Percentiles rank a stretch among this genome's conserved stretches.
These are phyloP conservation scores for Dendrolimus kikuchii DNA, from an alignment of 1,140 invertebrate genomes.

Conservation along the genomic window DNA sequence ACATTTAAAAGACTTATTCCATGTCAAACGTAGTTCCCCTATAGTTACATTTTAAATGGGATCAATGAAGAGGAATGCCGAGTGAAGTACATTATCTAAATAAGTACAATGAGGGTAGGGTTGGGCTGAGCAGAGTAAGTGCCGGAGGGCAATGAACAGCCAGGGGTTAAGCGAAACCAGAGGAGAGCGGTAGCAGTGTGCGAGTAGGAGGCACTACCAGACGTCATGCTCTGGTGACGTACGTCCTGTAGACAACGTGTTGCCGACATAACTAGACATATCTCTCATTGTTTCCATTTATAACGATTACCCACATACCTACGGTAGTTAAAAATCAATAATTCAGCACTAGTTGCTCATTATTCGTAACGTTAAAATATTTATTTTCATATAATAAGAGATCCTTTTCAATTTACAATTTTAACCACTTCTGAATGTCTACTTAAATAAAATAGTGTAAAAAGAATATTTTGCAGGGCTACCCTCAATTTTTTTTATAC, in stretches of 20 bases:
- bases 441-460: too few species aligned
- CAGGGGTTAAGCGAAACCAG: slow-evolving; percentile 20
- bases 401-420: too few species aligned
- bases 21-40: neutral
- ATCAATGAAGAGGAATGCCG: slow-evolving; percentile 9
- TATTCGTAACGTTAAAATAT: too few species aligned
- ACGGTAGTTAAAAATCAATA: neutral
- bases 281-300: slow-evolving; percentile 32
- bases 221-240: slow-evolving; percentile 51
- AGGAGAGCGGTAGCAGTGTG: slow-evolving; percentile 16
- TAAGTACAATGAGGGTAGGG: slow-evolving; percentile 19
- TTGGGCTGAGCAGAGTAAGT: slow-evolving; percentile 6
- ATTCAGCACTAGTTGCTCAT: too few species aligned
- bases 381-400: too few species aligned
- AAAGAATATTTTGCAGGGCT: too few species aligned
- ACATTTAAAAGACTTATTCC: too few species aligned
- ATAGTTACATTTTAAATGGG: neutral
- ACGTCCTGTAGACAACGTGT: slow-evolving; percentile 31
- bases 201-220: slow-evolving; percentile 22
- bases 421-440: too few species aligned
- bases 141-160: slow-evolving; percentile 30
- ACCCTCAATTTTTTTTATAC: too few species aligned
- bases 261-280: slow-evolving; percentile 13
- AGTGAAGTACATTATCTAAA: slow-evolving; percentile 16
- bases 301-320: slow-evolving; percentile 2